Evolutionary conservation across 2,888 invertebrate species (phyloP).

Genomic region (Anthophora plumipes): DNA sequence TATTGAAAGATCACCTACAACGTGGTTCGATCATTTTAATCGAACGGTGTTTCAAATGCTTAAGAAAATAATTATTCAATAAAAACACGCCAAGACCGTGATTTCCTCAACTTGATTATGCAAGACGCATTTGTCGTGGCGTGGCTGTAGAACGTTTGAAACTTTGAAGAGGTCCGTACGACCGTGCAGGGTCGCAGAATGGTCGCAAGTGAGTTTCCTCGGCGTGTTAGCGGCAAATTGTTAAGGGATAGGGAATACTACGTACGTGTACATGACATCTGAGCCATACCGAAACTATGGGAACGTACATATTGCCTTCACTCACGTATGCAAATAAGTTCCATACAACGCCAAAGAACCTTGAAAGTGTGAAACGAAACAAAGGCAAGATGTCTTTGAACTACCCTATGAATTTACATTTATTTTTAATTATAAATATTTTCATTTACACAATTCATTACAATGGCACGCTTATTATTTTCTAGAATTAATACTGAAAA

Average conservation of each 20-base stretch:
- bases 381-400: constrained; percentile 29
- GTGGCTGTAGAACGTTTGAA: constrained; percentile 53
- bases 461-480: too few species aligned
- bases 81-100: neutral
- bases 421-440: neutral
- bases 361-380: constrained; percentile 39
- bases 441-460: neutral
- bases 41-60: neutral
- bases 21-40: neutral
- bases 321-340: constrained; percentile 79
- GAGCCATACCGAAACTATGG: constrained; percentile 58
- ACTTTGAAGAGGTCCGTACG: constrained; percentile 71
- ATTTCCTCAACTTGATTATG: constrained; percentile 22
- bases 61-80: neutral
- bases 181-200: constrained; percentile 54
- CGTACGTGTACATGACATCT: constrained; percentile 75
- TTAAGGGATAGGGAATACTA: constrained; percentile 82
- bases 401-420: neutral
- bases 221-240: constrained; percentile 81
- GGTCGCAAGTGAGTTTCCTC: constrained; percentile 71
- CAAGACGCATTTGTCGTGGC: constrained; percentile 32
- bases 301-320: constrained; percentile 63
- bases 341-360: constrained; percentile 49
- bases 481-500: too few species aligned
- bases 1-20: too few species aligned